Percentiles rank a stretch among this genome's conserved stretches.
These are phyloP conservation scores for Drosophila ercepeae DNA, from an alignment of 1,140 invertebrate genomes.

Conservation along the genomic window DNA sequence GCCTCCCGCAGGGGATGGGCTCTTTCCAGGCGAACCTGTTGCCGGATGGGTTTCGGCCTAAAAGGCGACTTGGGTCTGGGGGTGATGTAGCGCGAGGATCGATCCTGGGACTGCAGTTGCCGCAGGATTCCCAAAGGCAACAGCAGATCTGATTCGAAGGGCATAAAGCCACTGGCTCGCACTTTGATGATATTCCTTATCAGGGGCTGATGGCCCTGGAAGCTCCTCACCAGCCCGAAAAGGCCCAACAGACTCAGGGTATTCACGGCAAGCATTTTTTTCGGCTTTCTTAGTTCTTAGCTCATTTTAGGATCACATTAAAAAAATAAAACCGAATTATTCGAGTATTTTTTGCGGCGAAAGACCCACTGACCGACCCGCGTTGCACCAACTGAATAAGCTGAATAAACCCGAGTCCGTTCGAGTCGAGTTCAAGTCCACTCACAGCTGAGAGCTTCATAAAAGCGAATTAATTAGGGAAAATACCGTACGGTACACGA, in stretches of 20 bases:
- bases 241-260: conserved; percentile 1
- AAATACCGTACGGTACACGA: conserved; percentile 59
- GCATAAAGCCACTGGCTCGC: conserved; percentile 65
- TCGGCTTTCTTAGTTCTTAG: conserved; percentile 1
- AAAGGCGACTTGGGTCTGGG: conserved; percentile 9
- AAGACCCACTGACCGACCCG: conserved; percentile 28
- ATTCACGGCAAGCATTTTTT: conserved; percentile 16
- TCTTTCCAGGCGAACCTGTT: conserved; percentile 60
- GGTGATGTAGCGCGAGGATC: conserved; percentile 31
- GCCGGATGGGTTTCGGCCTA: conserved; percentile 29
- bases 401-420: conserved; percentile 11
- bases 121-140: conserved; percentile 57
- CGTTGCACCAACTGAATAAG: conserved; percentile 70
- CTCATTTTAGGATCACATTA: conserved; percentile 22
- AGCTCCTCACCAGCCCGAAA: conserved; percentile 4
- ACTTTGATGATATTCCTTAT: conserved; percentile 65
- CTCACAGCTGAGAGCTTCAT: conserved; percentile 20
- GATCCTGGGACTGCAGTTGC: conserved; percentile 62
- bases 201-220: conserved; percentile 6
- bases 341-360: not conserved
- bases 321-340: conserved; percentile 2
- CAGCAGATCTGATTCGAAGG: conserved; percentile 65
- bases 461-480: conserved; percentile 77
- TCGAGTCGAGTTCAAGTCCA: not conserved
- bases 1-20: conserved; percentile 16